Conservation (phyloP, 1,140 invertebrate genomes). For the Fopius arisanus region DNA sequence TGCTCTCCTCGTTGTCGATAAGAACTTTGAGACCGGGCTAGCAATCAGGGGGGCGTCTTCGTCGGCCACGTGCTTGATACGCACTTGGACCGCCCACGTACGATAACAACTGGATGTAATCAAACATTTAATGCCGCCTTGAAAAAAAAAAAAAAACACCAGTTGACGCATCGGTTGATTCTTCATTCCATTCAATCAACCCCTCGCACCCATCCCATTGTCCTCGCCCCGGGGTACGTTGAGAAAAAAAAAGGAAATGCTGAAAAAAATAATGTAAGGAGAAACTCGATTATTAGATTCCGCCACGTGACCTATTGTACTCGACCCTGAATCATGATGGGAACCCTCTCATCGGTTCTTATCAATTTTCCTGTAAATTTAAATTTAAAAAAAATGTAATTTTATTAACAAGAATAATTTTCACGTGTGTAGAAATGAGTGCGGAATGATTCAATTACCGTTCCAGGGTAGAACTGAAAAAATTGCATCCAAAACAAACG, state of each 20-base stretch:
- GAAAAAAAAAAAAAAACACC: neutral
- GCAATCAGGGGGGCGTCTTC: slow-evolving; percentile 58
- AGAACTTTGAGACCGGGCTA: neutral
- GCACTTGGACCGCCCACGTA: slow-evolving; percentile 49
- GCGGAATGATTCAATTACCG: neutral
- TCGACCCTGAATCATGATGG: too few species aligned
- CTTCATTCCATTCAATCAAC: neutral
- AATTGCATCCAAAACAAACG: neutral
- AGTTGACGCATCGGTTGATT: neutral
- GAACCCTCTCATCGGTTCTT: too few species aligned
- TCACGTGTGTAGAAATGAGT: too few species aligned
- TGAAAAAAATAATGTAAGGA: slow-evolving; percentile 21
- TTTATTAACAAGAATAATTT: too few species aligned
- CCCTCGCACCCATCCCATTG: neutral
- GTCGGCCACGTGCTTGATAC: slow-evolving; percentile 58
- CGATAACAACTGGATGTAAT: slow-evolving; percentile 41
- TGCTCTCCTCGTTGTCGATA: neutral
- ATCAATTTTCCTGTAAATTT: too few species aligned
- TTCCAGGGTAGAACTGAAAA: neutral
- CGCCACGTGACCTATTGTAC: slow-evolving; percentile 52
- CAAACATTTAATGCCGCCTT: neutral
- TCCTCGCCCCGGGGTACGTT: neutral
- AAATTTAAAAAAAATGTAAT: too few species aligned
- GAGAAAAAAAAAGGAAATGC: slow-evolving; percentile 16
- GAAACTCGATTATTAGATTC: slow-evolving; percentile 51